Conservation (phyloP, 2,113 vertebrate species). For the Eira barbara region DNA sequence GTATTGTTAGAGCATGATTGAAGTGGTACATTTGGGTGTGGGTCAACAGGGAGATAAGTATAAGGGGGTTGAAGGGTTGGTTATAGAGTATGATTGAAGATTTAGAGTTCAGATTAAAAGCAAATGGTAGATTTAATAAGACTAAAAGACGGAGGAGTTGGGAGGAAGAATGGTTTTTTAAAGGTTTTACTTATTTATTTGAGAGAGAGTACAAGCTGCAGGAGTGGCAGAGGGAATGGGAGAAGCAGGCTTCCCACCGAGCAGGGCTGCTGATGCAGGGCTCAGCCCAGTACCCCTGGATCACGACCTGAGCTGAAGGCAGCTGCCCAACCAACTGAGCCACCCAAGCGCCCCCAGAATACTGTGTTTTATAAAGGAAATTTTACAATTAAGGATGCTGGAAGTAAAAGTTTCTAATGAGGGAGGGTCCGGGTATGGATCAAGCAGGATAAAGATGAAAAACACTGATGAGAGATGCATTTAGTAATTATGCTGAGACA, state of each 20-base stretch:
- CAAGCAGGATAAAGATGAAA: not conserved
- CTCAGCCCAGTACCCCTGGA: too few relatives aligned
- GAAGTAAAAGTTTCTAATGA: not conserved
- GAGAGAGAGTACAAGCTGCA: too few relatives aligned
- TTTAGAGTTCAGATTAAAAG: not conserved
- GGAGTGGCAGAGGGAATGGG: too few relatives aligned
- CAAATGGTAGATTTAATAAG: not conserved
- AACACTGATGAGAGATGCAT: not conserved
- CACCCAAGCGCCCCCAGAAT: not conserved
- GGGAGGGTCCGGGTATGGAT: not conserved
- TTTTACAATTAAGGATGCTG: not conserved
- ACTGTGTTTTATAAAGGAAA: not conserved
- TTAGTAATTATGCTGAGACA: not conserved
- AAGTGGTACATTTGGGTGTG: not conserved
- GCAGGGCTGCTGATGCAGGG: too few relatives aligned
- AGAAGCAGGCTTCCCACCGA: too few relatives aligned
- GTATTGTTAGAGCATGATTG: not conserved
- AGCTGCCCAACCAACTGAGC: too few relatives aligned
- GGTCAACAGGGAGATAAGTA: not conserved
- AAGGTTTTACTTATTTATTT: not conserved
- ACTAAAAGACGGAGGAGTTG: not conserved
- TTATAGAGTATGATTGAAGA: not conserved
- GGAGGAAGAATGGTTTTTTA: not conserved
- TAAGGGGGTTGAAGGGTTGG: not conserved
- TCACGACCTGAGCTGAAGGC: too few relatives aligned